Base-by-base conservation (phyloP, 2,113 vertebrate genomes). In the Trachemys scripta region DNA sequence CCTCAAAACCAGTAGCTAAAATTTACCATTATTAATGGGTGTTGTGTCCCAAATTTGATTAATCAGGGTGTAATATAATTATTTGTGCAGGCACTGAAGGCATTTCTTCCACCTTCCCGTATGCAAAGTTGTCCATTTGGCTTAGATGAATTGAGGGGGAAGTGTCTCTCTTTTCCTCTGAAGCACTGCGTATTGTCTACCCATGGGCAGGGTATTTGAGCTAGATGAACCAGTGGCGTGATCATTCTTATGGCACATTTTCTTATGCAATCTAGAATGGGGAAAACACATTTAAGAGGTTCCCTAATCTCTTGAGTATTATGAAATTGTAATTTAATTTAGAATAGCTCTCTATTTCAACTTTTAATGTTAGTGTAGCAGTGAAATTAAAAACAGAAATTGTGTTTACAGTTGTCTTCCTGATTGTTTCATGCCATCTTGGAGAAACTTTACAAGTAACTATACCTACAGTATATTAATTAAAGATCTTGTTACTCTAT, bases 91-190 rank as follows among this genome's bases (percentile, higher is more conserved):
- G 85, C 93, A 92, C 88, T 0, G 3, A 78, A 92, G 89, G n/a
- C 35, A 11, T 54, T 96, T 81, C 81, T 88, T 92, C 82, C 84
- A 62, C 92, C 89, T 94, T 86, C 45, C 80, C 53, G 65, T 96
- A 72, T 84, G 19, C 95, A 90, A 78, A 82, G 65, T 96, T 96
- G 87, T 89, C 91, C 90, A 22, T 76, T 94, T 85, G 53, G 79
- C 79, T 97, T 97, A 91, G 78, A 89, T 83, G 89, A 97, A 88
- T 62, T 84, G 65, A 80, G n/a, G 72, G 94, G 92, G 89, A 95
- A 87, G 86, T 69, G 35, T n/a, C 93, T 85, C 89, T 72, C 35
- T 75, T 95, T 95, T 90, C 75, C 91, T 95, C 75, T 88, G 81
- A 94, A 92, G 81, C 78, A 31, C 91, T 87, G 65, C 89, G 79